phyloP scores from a whole-genome alignment of 2,888 invertebrate genomes.

The Geotrupes spiniger region DNA sequence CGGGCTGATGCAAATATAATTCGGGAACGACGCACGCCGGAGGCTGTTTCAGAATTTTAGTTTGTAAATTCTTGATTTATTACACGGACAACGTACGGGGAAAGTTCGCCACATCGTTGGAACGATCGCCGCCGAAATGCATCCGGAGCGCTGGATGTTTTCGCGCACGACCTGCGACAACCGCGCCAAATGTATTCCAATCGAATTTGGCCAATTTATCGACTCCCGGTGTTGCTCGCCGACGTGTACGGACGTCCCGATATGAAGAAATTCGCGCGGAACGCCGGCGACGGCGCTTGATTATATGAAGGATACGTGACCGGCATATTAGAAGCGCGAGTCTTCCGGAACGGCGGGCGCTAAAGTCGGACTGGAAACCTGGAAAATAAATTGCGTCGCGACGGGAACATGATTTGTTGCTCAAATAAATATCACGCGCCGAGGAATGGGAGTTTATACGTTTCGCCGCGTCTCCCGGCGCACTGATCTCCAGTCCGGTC shows the following conservation, averaged over 20 bases:
- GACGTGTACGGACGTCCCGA: slow-evolving; percentile 23
- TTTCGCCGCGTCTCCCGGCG: too few species aligned
- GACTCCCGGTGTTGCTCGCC: slow-evolving; percentile 4
- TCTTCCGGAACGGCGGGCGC: slow-evolving; percentile 1
- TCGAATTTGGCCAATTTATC: not conserved
- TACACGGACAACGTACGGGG: too few species aligned
- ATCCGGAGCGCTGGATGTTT: too few species aligned
- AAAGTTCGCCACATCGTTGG: too few species aligned
- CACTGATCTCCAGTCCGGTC: too few species aligned
- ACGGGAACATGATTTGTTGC: slow-evolving; percentile 29
- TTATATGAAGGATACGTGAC: slow-evolving; percentile 26
- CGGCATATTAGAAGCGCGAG: slow-evolving; percentile 13
- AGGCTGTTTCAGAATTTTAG: too few species aligned
- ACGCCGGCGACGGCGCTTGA: slow-evolving; percentile 28
- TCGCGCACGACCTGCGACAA: too few species aligned
- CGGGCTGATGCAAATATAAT: too few species aligned
- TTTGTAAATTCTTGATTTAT: too few species aligned
- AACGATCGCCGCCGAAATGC: too few species aligned
- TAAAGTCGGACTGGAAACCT: slow-evolving; percentile 12
- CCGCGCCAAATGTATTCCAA: slow-evolving; percentile 4
- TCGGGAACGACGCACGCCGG: too few species aligned
- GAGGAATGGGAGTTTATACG: not conserved
- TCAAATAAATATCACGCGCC: slow-evolving; percentile 25
- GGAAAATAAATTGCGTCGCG: slow-evolving; percentile 23
- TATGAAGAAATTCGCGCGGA: slow-evolving; percentile 31